Conservation (phyloP, 2,888 invertebrate species). For the Imbricaverruca yamaguchii region DNA sequence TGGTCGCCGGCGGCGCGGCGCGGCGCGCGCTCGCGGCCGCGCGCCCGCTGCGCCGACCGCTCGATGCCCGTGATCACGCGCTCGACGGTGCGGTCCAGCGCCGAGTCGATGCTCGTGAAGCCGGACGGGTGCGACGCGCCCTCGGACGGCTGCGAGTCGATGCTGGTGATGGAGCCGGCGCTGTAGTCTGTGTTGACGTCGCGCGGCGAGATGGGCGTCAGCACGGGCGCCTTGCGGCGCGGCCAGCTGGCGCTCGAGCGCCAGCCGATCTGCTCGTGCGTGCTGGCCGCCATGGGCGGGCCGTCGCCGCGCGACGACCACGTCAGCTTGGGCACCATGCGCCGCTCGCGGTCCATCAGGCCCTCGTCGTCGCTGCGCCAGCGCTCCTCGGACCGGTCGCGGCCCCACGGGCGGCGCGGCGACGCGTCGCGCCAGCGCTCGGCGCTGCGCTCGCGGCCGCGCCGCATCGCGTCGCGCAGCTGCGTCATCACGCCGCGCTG, state of each 20-base stretch:
- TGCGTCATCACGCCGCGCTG: slow-evolving; percentile 16
- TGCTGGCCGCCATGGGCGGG: slow-evolving; percentile 26
- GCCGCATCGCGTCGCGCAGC: slow-evolving; percentile 27
- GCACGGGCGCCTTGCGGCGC: slow-evolving; percentile 28
- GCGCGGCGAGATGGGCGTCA: slow-evolving; percentile 29
- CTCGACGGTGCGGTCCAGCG: slow-evolving; percentile 31
- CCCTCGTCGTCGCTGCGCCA: slow-evolving; percentile 29
- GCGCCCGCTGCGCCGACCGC: slow-evolving; percentile 12
- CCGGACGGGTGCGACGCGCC: slow-evolving; percentile 26
- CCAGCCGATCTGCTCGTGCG: slow-evolving; percentile 15
- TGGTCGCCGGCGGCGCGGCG: not conserved
- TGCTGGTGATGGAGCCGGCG: slow-evolving; percentile 22
- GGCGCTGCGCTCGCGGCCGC: slow-evolving; percentile 30
- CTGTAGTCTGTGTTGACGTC: slow-evolving; percentile 29
- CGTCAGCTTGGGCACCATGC: slow-evolving; percentile 21
- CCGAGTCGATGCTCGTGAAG: slow-evolving; percentile 33
- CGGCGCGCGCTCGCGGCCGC: slow-evolving; percentile 25
- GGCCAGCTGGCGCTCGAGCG: slow-evolving; percentile 31
- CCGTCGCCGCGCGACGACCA: slow-evolving; percentile 26
- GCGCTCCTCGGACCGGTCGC: slow-evolving; percentile 30
- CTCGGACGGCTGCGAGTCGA: slow-evolving; percentile 22
- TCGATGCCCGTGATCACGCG: slow-evolving; percentile 20
- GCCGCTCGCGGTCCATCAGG: slow-evolving; percentile 25
- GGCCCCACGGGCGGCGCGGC: slow-evolving; percentile 25
- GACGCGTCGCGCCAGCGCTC: slow-evolving; percentile 24